Conservation (phyloP, 2,797 vertebrate species). For the Scarus forsteni region DNA sequence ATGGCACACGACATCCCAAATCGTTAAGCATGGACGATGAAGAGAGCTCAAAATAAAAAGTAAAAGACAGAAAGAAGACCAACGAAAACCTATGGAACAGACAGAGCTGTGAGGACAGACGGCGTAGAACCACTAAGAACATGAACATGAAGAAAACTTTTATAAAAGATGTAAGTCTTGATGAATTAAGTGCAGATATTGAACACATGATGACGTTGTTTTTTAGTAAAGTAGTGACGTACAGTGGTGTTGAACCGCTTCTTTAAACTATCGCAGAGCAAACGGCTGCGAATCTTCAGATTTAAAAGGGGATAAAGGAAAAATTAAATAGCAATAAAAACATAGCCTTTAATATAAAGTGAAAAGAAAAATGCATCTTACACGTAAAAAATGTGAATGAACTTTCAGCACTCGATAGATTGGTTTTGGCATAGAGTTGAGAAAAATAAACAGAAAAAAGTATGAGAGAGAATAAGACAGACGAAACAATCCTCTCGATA, state of each 20-base stretch:
- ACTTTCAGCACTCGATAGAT: constrained; percentile 75
- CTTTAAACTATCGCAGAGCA: constrained; percentile 49
- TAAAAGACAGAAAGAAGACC: constrained; percentile 41
- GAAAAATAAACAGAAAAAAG: constrained; percentile 36
- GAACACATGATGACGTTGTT: constrained; percentile 34
- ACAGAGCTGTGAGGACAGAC: constrained; percentile 41
- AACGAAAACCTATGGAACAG: constrained; percentile 39
- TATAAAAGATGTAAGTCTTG: constrained; percentile 20
- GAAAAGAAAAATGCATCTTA: constrained; percentile 69
- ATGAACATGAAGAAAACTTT: constrained; percentile 31
- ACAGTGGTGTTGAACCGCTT: constrained; percentile 43
- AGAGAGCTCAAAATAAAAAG: constrained; percentile 29
- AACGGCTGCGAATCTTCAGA: constrained; percentile 42
- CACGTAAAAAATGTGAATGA: constrained; percentile 64
- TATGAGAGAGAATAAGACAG: constrained; percentile 56
- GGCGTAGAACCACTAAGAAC: constrained; percentile 37
- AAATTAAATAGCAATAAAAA: constrained; percentile 78
- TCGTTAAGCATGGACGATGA: constrained; percentile 73
- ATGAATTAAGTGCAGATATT: constrained; percentile 44
- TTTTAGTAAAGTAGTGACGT: constrained; percentile 27
- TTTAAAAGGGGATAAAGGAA: constrained; percentile 50
- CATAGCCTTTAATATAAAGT: constrained; percentile 75
- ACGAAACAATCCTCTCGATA: constrained; percentile 73
- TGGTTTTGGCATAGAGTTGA: constrained; percentile 74
- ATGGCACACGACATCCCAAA: constrained; percentile 82